These are phyloP conservation scores for Vulpes vulpes DNA, from an alignment of 2,113 vertebrate genomes.

Conservation along the genomic window DNA sequence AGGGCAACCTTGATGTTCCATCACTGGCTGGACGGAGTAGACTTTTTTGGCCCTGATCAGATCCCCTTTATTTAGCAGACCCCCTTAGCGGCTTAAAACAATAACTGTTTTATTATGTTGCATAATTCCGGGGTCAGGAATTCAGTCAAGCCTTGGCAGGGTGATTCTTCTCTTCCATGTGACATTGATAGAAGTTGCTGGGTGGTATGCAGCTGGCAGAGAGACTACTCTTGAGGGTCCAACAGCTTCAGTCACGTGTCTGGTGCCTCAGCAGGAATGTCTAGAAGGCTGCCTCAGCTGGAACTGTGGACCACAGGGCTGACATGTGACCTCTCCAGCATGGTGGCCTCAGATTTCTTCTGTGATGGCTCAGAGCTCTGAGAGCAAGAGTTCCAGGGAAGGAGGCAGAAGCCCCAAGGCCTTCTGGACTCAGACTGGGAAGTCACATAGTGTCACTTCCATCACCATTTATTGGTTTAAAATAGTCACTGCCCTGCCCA, in stretches of 20 bases:
- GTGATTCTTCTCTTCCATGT: neutral
- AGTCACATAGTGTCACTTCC: neutral
- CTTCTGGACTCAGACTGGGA: neutral
- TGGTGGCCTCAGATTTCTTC: neutral
- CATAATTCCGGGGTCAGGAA: neutral
- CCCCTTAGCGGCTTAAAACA: neutral
- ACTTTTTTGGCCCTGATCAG: neutral
- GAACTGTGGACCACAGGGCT: neutral
- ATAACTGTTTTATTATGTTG: neutral
- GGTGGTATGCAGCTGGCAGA: neutral
- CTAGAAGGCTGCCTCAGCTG: neutral
- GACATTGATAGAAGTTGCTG: neutral
- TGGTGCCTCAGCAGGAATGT: neutral
- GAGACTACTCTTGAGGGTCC: neutral
- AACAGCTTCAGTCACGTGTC: neutral
- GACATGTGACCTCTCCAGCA: rapidly evolving
- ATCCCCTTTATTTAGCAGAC: neutral
- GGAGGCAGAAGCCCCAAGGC: neutral
- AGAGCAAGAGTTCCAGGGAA: neutral
- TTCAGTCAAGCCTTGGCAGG: neutral
- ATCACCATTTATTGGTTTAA: neutral
- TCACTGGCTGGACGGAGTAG: neutral
- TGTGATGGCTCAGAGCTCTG: neutral
- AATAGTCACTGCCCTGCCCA: neutral
- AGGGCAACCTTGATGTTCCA: neutral